Evolutionary conservation across 1,140 invertebrate genomes (phyloP), one percentile per base, ranked within the genome.

Genomic region (Trachymyrmex cornetzi): DNA sequence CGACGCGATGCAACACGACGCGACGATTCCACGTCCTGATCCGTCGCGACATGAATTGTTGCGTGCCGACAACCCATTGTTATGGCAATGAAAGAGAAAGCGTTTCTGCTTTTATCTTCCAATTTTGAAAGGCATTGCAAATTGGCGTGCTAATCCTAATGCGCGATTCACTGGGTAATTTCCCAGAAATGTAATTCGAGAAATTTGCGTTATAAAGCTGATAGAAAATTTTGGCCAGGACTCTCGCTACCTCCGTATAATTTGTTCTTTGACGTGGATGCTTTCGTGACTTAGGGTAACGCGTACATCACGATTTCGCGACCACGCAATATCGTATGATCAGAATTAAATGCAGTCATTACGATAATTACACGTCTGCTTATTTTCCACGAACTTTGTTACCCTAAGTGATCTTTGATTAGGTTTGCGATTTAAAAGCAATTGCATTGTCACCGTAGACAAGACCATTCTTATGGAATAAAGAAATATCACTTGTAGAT

Each of bases 21-120:
- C 87, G 87, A 89, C 88, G 88, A 90, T 90, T 77, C 88, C 88
- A 74, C 82, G 69, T n/a, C 75, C 88, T 87, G 88, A 89, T 89
- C 88, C 88, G 69, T 74, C 77, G 82, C 75, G 85, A 87, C 84
- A 77, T 77, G 64, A 87, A 89, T 86, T 69, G 88, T 90, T 89
- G 88, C 88, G 88, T 90, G 88, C 75, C 77, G 77, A 14, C 61
- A 57, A 48, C 71, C 86, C 88, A 89, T 90, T 89, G 88, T 90
- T 90, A 87, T 82, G 84, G 84, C 88, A 89, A 90, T 87, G 88
- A 22, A 19, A 67, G 34, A 67, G 63, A 82, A 71, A 89, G 72
- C 63, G 87, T 89, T 89, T 74, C 88, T 74, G 77, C 88, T 77
- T 88, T 79, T 87, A 90, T 90, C 88, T 74, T 87, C 84, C 71